Evolutionary conservation across 2,888 invertebrate genomes (phyloP).

Genomic region (Epistrophella euchroma): DNA sequence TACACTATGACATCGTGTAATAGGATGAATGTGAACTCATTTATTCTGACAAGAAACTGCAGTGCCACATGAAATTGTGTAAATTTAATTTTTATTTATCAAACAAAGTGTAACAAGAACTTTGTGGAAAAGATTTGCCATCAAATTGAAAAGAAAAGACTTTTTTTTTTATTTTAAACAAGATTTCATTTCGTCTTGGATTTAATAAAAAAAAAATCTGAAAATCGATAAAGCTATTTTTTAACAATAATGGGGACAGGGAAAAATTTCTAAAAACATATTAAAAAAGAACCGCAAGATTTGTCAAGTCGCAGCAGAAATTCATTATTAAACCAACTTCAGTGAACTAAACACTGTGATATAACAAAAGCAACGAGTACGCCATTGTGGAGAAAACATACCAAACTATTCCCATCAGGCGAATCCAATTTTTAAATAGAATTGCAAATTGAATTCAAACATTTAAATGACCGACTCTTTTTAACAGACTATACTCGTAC

Average conservation of each 20-base stretch:
- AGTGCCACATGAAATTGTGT: slow-evolving; percentile 41
- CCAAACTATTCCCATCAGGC: not conserved
- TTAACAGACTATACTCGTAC: not conserved
- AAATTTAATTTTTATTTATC: slow-evolving; percentile 38
- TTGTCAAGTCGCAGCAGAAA: no score
- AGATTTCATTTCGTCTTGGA: no score
- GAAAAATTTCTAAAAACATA: no score
- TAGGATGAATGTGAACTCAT: slow-evolving; percentile 54
- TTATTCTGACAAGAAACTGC: slow-evolving; percentile 31
- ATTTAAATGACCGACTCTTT: slow-evolving; percentile 32
- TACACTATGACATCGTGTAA: slow-evolving; percentile 23
- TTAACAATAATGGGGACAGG: no score
- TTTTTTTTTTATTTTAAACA: no score
- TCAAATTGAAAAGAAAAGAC: not conserved
- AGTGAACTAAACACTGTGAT: no score
- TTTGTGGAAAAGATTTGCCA: not conserved
- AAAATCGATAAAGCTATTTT: no score
- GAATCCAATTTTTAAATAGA: slow-evolving; percentile 30
- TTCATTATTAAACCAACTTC: no score
- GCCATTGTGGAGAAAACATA: not conserved
- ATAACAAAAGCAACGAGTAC: no score
- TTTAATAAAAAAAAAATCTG: no score
- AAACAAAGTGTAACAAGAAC: slow-evolving; percentile 16
- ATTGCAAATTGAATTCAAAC: slow-evolving; percentile 56
- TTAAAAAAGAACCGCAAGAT: no score